Conservation (phyloP, 1,140 invertebrate genomes). For the Orussus abietinus region DNA sequence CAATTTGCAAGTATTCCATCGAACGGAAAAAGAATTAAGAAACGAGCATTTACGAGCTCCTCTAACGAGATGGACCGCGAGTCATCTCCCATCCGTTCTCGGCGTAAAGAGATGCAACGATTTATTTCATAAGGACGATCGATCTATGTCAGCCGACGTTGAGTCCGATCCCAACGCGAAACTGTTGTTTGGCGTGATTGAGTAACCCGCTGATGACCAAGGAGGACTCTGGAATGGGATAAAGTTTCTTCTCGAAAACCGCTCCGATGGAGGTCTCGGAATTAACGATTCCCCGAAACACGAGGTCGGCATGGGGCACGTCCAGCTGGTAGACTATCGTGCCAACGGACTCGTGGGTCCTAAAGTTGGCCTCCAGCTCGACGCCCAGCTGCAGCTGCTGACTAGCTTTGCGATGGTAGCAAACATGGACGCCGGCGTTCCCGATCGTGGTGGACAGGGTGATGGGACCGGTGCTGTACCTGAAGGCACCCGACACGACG, state of each 20-base stretch:
- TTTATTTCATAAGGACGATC: no score
- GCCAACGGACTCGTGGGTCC: slow-evolving; percentile 63
- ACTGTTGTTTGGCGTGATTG: slow-evolving; percentile 65
- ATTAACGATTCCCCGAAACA: slow-evolving; percentile 68
- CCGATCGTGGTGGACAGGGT: slow-evolving; percentile 70
- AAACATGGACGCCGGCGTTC: slow-evolving; percentile 60
- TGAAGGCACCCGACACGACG: slow-evolving; percentile 61
- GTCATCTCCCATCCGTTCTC: no score
- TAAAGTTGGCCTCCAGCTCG: slow-evolving; percentile 60
- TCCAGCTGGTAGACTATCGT: slow-evolving; percentile 73
- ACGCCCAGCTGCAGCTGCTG: slow-evolving; percentile 64
- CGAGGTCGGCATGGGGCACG: slow-evolving; percentile 67
- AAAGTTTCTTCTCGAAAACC: slow-evolving; percentile 70
- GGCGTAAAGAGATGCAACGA: no score
- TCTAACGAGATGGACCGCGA: no score
- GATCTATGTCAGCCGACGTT: slow-evolving; percentile 59
- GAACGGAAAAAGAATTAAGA: no score
- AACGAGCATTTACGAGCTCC: no score
- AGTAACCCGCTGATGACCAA: slow-evolving; percentile 67
- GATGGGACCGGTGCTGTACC: slow-evolving; percentile 61
- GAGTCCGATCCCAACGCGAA: slow-evolving; percentile 60
- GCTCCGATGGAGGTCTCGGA: slow-evolving; percentile 69
- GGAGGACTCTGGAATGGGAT: slow-evolving; percentile 65
- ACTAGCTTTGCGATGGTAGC: slow-evolving; percentile 69
- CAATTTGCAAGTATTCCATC: no score